A percentile compares a stretch with the other conserved stretches of the same genome.
Evolutionary conservation across 2,113 vertebrate species (phyloP).

Genomic region (Thermophis baileyi): DNA sequence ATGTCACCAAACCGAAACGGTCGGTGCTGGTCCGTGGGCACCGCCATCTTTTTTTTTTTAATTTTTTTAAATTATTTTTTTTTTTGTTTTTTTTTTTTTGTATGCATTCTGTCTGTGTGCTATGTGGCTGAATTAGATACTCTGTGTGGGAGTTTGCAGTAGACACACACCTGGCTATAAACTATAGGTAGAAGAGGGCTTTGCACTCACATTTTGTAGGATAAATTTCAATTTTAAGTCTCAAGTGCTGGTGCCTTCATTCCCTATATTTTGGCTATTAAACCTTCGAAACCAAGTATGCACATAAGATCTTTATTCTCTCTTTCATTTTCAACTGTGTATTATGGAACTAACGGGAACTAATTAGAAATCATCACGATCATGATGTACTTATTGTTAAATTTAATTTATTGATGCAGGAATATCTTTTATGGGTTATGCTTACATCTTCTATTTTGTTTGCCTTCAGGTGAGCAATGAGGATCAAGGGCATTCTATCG

Average conservation of each 20-base stretch:
- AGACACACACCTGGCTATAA: conserved; percentile 29
- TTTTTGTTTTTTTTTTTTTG: too few relatives aligned
- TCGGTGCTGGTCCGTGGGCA: too few relatives aligned
- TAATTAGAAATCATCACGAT: conserved; percentile 36
- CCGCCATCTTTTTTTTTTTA: too few relatives aligned
- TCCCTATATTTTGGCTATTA: not conserved
- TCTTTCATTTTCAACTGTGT: conserved; percentile 45
- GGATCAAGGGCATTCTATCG: not conserved
- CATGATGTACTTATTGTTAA: conserved; percentile 34
- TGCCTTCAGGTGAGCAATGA: not conserved
- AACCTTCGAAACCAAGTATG: conserved; percentile 49
- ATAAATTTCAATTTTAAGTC: conserved; percentile 32
- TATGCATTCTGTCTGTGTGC: conserved; percentile 54
- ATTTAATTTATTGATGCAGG: conserved; percentile 8
- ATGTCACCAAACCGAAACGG: too few relatives aligned
- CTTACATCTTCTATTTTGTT: not conserved
- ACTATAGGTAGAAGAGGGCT: conserved; percentile 26
- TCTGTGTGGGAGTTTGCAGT: conserved; percentile 44
- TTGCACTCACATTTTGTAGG: conserved; percentile 28
- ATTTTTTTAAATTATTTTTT: too few relatives aligned
- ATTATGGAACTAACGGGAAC: conserved; percentile 41
- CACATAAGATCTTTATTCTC: conserved; percentile 7
- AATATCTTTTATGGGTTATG: not conserved
- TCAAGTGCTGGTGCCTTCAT: conserved; percentile 10
- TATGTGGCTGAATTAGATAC: conserved; percentile 56